Evolutionary conservation across 2,888 invertebrate species (phyloP).

Genomic region (Harmothoe impar): DNA sequence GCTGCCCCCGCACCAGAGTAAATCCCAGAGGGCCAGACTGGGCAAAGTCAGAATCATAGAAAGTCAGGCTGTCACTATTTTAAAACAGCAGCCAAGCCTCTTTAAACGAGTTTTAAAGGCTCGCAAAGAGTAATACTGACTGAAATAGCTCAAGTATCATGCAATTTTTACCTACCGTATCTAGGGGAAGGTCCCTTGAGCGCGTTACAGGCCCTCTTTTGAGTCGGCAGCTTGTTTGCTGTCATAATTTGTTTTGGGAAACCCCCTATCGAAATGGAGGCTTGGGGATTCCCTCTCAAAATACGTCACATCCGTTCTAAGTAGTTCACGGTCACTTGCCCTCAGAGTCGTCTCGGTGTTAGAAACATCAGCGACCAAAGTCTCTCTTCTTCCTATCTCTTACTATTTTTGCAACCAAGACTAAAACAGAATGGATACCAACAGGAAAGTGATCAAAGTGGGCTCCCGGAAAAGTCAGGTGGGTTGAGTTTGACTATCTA

Average conservation of each 20-base stretch:
- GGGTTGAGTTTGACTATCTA: background rate
- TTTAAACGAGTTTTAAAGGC: too few relatives aligned
- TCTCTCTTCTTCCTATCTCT: background rate
- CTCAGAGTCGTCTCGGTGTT: conserved; percentile 40
- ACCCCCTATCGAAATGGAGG: background rate
- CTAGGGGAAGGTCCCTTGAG: too few relatives aligned
- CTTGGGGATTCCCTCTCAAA: background rate
- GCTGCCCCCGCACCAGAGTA: too few relatives aligned
- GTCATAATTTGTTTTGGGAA: background rate
- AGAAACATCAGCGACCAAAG: conserved; percentile 43
- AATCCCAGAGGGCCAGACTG: too few relatives aligned
- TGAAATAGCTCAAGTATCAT: too few relatives aligned
- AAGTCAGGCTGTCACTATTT: too few relatives aligned
- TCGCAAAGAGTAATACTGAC: too few relatives aligned
- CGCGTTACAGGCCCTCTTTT: too few relatives aligned
- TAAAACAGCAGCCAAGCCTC: too few relatives aligned
- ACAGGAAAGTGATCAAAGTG: background rate
- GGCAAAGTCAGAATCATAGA: too few relatives aligned
- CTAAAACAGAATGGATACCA: background rate
- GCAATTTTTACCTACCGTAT: too few relatives aligned
- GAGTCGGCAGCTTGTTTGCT: too few relatives aligned
- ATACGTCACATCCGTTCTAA: conserved; percentile 15
- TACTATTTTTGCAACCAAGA: background rate
- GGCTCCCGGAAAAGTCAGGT: conserved; percentile 55
- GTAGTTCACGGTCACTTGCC: background rate